phyloP scores from a whole-genome alignment of 2,888 invertebrate genomes.

The Margaritifera margaritifera region DNA sequence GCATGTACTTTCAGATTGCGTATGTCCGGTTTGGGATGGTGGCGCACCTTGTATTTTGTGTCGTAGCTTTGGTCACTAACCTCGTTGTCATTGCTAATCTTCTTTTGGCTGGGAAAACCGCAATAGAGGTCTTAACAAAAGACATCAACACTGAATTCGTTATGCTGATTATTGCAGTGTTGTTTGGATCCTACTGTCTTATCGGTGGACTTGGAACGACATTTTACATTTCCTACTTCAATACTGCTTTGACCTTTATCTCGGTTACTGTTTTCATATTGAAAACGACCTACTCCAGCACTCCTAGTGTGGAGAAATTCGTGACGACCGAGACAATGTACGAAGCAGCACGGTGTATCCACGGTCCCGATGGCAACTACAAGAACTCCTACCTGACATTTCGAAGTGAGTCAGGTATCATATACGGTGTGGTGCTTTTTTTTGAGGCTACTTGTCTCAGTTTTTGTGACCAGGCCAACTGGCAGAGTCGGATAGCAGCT shows the following conservation, averaged over 20 bases:
- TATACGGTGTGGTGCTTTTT: constrained; percentile 50
- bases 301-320: constrained; percentile 7
- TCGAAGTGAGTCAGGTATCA: constrained; percentile 49
- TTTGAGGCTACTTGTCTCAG: constrained; percentile 47
- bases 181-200: constrained; percentile 62
- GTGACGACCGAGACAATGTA: constrained; percentile 46
- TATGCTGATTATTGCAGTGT: constrained; percentile 55
- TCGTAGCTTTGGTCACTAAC: constrained; percentile 59
- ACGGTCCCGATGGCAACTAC: constrained; percentile 52
- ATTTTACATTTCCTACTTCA: constrained; percentile 69
- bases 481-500: constrained; percentile 69
- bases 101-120: constrained; percentile 54
- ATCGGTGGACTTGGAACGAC: constrained; percentile 67
- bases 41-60: constrained; percentile 60
- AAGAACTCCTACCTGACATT: constrained; percentile 54
- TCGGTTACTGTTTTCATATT: constrained; percentile 54
- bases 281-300: constrained; percentile 39
- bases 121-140: constrained; percentile 52
- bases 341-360: constrained; percentile 44
- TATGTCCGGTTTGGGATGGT: constrained; percentile 56
- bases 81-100: constrained; percentile 54
- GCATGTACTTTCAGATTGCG: constrained; percentile 45
- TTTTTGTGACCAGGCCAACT: constrained; percentile 64
- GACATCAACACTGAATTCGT: constrained; percentile 58
- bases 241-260: constrained; percentile 61